Base-by-base conservation (phyloP, 2,888 invertebrate species). In the Apamea anceps region DNA sequence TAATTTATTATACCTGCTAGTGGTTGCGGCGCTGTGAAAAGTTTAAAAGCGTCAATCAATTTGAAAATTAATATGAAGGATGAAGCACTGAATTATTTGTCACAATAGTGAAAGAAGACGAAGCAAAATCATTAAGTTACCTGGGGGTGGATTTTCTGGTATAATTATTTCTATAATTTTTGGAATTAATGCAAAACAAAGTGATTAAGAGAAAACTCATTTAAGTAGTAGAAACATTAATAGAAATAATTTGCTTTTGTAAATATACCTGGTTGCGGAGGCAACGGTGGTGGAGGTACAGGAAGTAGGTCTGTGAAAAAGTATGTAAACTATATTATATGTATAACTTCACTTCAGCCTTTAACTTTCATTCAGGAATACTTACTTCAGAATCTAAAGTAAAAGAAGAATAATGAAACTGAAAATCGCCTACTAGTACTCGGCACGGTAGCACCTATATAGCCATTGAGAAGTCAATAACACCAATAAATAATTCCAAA, bases 251-350 rank as follows among this genome's bases (percentile, higher is more conserved):
- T 13, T 32, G 13, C 7, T 21, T 32, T 81, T 12, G 8, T 67
- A 45, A 81, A 70, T 70, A 63, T 81, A 81, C 81, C 77, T 81
- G 77, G 62, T 60, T 66, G 82, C 25, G 32, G 42, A 62, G 51
- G 60, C n/a, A 32, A 37, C 32, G 51, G 62, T 25, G 67, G 18
- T 28, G 60, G 51, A 45, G 54, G 37, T 48, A 37, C n/a, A 32
- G 77, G 76, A 68, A 48, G 25, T 42, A 77, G 0, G 0, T 81
- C 68, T 82, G 81, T 77, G 57, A 76, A 81, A 77, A 77, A 28
- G 13, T 62, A 28, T 54, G 25, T 57, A 57, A 28, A 63, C 25
- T 2, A n/a, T 63, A 12, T 37, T 25, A 25, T 32, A 25, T 12
- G 57, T 57, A 37, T 15, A 57, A 1, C 25, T 62, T 48, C 18